These are phyloP conservation scores for Ectropis crepuscularia DNA, from an alignment of 2,888 invertebrate genomes.

Conservation along the genomic window DNA sequence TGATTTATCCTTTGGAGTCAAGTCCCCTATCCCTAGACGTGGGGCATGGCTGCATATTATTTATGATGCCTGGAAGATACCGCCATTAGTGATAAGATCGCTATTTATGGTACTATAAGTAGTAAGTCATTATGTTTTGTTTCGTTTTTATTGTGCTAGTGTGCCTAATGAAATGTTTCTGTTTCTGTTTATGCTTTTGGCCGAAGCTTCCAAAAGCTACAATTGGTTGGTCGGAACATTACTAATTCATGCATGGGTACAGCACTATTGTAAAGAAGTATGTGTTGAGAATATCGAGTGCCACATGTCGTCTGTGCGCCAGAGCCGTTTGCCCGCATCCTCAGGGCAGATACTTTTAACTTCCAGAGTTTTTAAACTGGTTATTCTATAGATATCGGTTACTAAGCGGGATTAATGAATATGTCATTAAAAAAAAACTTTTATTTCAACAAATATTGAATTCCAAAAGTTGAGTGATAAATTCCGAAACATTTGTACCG, in stretches of 20 bases:
- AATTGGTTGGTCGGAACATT: neutral
- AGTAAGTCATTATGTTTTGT: no score
- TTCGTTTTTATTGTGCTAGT: no score
- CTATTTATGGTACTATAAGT: neutral
- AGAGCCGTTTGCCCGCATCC: slow-evolving; percentile 51
- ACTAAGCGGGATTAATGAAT: neutral
- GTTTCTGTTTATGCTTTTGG: neutral
- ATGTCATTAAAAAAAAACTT: no score
- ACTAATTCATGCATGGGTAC: neutral
- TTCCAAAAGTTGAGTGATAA: no score
- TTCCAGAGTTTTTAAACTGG: neutral
- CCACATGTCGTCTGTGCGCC: slow-evolving; percentile 46
- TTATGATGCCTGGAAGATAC: no score
- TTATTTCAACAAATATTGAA: no score
- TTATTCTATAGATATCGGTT: neutral
- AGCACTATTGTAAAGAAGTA: slow-evolving; percentile 20
- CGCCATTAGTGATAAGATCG: neutral
- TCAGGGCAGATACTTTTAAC: slow-evolving; percentile 17
- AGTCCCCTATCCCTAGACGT: no score
- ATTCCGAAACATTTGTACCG: no score
- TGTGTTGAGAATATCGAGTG: slow-evolving; percentile 28
- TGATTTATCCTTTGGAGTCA: no score
- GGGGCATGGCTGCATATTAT: no score
- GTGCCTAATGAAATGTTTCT: no score
- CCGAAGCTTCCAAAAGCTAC: neutral